phyloP scores from a whole-genome alignment of 2,113 vertebrate species.

The Dermatemys mawii region DNA sequence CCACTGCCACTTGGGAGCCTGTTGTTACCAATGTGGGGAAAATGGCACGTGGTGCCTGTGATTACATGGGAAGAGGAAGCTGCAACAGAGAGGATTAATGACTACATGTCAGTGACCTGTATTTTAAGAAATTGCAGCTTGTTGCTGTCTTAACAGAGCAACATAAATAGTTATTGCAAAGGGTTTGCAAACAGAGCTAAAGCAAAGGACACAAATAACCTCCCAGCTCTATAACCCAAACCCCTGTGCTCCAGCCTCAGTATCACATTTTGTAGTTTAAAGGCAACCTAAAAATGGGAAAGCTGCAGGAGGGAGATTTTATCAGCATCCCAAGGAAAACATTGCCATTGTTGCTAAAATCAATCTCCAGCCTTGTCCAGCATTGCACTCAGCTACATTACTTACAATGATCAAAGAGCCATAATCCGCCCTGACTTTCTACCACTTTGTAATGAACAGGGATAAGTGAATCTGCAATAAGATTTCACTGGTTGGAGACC shows the following conservation, averaged over 20 bases:
- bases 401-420: neutral
- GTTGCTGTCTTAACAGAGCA: constrained; percentile 12
- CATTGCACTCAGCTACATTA: neutral
- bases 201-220: constrained; percentile 10
- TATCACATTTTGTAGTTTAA: constrained; percentile 27
- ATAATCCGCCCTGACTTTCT: neutral
- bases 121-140: neutral
- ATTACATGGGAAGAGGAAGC: neutral
- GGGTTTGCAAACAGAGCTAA: constrained; percentile 3
- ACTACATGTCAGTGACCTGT: neutral
- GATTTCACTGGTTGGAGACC: neutral
- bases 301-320: neutral
- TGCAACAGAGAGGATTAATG: neutral
- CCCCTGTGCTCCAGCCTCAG: neutral
- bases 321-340: constrained; percentile 8
- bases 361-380: neutral
- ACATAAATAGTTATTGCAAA: neutral
- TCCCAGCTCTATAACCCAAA: neutral
- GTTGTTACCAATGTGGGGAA: neutral
- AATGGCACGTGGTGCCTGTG: neutral
- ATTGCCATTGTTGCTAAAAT: constrained; percentile 18
- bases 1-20: neutral
- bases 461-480: neutral
- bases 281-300: constrained; percentile 21
- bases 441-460: neutral